These are phyloP conservation scores for Paragorgia papillata DNA, from an alignment of 92 coral and sea anemone species.

Conservation along the genomic window DNA sequence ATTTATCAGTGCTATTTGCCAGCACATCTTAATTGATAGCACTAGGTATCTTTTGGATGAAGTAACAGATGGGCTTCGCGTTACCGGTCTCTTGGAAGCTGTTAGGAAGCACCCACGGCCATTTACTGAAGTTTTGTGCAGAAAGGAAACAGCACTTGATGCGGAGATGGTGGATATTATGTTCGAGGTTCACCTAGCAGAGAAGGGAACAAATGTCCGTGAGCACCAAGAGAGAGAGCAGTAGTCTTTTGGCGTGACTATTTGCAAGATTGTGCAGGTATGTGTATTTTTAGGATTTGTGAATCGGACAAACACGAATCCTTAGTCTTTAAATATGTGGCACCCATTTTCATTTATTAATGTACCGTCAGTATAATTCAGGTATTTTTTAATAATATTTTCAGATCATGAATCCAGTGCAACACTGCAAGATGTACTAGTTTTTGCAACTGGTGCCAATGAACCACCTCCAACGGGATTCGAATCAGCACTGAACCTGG, in stretches of 20 bases:
- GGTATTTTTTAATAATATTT: neutral
- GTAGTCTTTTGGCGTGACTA: slow-evolving; percentile 60
- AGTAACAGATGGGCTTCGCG: slow-evolving; percentile 11
- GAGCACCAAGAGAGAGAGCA: slow-evolving; percentile 56
- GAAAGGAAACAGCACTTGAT: slow-evolving; percentile 36
- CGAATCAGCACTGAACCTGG: neutral
- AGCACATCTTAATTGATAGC: slow-evolving; percentile 11
- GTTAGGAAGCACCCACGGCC: slow-evolving; percentile 34
- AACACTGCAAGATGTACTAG: slow-evolving; percentile 1
- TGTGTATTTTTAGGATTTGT: neutral
- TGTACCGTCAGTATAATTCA: neutral
- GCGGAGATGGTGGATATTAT: slow-evolving; percentile 49
- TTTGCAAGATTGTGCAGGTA: slow-evolving; percentile 67
- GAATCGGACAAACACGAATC: too few species aligned
- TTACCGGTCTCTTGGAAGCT: slow-evolving; percentile 13
- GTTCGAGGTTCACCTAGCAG: slow-evolving; percentile 31
- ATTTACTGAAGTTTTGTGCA: slow-evolving; percentile 44
- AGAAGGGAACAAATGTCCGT: slow-evolving; percentile 57
- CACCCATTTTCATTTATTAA: too few species aligned
- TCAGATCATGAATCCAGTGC: neutral
- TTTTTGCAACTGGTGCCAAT: neutral
- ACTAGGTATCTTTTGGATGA: slow-evolving; percentile 21
- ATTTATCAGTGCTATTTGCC: neutral
- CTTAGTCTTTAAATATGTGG: too few species aligned
- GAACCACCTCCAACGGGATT: neutral